These are phyloP conservation scores for Gadus chalcogrammus DNA, from an alignment of 2,113 vertebrate genomes.

Conservation along the genomic window DNA sequence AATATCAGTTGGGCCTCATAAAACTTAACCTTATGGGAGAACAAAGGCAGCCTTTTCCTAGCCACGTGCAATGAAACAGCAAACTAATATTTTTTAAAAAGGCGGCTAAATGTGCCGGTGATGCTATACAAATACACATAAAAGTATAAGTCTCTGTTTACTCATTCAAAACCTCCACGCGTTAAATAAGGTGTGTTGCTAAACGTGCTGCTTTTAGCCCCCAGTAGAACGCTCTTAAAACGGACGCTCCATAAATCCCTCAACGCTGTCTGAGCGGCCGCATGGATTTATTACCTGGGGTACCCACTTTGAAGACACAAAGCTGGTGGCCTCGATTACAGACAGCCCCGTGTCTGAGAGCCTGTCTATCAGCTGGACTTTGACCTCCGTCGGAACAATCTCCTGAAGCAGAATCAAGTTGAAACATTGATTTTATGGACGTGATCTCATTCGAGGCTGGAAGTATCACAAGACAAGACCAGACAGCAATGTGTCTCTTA, in stretches of 20 bases:
- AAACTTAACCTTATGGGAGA: slow-evolving; percentile 36
- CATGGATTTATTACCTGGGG: slow-evolving; percentile 83
- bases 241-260: slow-evolving; percentile 55
- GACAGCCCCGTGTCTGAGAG: slow-evolving; percentile 88
- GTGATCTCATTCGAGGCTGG: slow-evolving; percentile 33
- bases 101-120: too few relatives aligned
- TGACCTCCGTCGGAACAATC: slow-evolving; percentile 85
- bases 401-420: slow-evolving; percentile 70
- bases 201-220: too few relatives aligned
- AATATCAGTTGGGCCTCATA: slow-evolving; percentile 28
- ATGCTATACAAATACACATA: too few relatives aligned
- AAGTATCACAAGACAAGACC: slow-evolving; percentile 11
- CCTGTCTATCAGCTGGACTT: slow-evolving; percentile 90
- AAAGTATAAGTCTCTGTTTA: too few relatives aligned
- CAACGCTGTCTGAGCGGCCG: slow-evolving; percentile 37
- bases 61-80: too few relatives aligned
- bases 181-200: too few relatives aligned
- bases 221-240: slow-evolving; percentile 30
- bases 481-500: not conserved
- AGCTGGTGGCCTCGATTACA: slow-evolving; percentile 92
- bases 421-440: slow-evolving; percentile 37
- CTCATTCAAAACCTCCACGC: too few relatives aligned
- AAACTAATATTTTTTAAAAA: too few relatives aligned
- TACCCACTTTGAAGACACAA: slow-evolving; percentile 94
- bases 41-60: slow-evolving; percentile 18